phyloP scores from a whole-genome alignment of 2,113 vertebrate genomes.

The Pelobates fuscus region DNA sequence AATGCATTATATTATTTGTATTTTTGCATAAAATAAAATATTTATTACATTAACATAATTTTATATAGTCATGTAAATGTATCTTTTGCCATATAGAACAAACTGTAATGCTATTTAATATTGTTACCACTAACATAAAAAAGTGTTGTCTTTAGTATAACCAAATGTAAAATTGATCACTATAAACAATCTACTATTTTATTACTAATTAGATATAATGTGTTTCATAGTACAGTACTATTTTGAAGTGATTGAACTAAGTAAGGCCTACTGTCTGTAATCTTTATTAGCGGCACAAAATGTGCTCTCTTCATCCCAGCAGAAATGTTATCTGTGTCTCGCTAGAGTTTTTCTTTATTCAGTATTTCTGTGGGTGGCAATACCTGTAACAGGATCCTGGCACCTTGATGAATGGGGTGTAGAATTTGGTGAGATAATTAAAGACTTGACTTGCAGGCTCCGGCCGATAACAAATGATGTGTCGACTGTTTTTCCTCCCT shows the following conservation, averaged over 20 bases:
- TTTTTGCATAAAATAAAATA: too few species aligned
- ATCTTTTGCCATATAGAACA: too few species aligned
- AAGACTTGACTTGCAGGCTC: constrained; percentile 64
- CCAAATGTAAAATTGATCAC: too few species aligned
- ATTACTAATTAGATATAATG: too few species aligned
- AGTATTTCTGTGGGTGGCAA: constrained; percentile 62
- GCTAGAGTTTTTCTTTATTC: constrained; percentile 48
- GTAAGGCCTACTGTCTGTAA: constrained; percentile 4
- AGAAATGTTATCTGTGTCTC: constrained; percentile 36
- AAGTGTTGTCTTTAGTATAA: too few species aligned
- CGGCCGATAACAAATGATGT: constrained; percentile 69
- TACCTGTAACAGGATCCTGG: constrained; percentile 55
- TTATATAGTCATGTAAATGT: too few species aligned
- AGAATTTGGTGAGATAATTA: constrained; percentile 72
- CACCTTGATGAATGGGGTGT: constrained; percentile 67
- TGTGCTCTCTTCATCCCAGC: constrained; percentile 4
- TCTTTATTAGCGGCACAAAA: constrained; percentile 10
- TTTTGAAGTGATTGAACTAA: not conserved
- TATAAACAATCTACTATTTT: too few species aligned
- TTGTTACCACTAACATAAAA: too few species aligned
- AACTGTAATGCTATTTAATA: too few species aligned
- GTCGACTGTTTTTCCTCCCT: constrained; percentile 61
- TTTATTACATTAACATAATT: too few species aligned
- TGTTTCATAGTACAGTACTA: too few species aligned
- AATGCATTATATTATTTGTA: too few species aligned